These are phyloP conservation scores for Cantharis rustica DNA, from an alignment of 2,888 invertebrate genomes.

Conservation along the genomic window DNA sequence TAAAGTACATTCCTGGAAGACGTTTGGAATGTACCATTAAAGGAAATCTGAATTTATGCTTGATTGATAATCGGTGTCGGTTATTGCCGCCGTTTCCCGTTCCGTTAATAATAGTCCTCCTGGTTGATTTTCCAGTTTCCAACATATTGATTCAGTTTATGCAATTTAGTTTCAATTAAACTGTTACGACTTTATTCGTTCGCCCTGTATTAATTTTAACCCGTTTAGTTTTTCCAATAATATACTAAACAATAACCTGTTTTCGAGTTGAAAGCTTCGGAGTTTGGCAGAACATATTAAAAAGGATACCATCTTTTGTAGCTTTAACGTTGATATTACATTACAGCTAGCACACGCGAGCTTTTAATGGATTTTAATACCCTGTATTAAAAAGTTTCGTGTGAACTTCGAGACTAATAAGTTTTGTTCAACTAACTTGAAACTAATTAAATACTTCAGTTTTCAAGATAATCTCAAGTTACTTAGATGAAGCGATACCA, in stretches of 20 bases:
- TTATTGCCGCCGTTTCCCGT: conserved; percentile 23
- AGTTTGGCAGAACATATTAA: neutral
- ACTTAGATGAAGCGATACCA: neutral
- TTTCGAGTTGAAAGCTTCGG: conserved; percentile 3
- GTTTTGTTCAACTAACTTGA: conserved; percentile 16
- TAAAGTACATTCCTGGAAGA: conserved; percentile 3
- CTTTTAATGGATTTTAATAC: conserved; percentile 16
- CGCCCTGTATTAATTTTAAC: neutral
- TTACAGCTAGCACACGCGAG: conserved; percentile 6
- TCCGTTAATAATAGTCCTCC: conserved; percentile 18
- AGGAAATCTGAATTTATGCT: conserved; percentile 24
- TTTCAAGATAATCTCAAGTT: neutral
- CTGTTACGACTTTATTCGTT: conserved; percentile 11
- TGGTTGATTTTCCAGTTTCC: conserved; percentile 11
- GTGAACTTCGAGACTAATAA: conserved; percentile 14
- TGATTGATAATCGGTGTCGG: conserved; percentile 21
- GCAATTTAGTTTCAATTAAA: conserved; percentile 22
- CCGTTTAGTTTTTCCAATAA: neutral
- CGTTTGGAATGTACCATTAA: conserved; percentile 9
- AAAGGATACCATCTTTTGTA: neutral
- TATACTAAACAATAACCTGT: neutral
- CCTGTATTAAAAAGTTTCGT: conserved; percentile 12
- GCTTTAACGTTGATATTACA: conserved; percentile 1
- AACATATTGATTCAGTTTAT: conserved; percentile 20
- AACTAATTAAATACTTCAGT: conserved; percentile 18